Evolutionary conservation across 2,113 vertebrate species (phyloP), one percentile per base, ranked within the genome.

Genomic region (Salvelinus fontinalis): DNA sequence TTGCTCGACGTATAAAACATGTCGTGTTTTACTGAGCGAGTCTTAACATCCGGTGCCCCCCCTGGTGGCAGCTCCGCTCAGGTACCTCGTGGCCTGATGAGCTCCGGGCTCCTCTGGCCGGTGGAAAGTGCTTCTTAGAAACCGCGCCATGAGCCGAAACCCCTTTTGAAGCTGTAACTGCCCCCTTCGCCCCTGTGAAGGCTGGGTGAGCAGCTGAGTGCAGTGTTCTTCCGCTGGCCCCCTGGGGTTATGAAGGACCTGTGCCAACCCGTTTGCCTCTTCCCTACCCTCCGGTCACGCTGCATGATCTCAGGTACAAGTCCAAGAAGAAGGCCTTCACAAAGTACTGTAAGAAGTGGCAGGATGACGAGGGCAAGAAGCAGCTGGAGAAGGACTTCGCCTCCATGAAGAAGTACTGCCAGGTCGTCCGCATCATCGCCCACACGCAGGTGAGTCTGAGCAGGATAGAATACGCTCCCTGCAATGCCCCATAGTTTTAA

Each of bases 311-410:
- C 94, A 99, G 98, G 98, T 98, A 97, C 92, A 99, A 99, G 77
- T 99, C 97, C 79, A 99, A 99, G 94, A 99, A 99, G 96, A 99
- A 99, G 97, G 98, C 98, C 62, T 99, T 98, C 90, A 99, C 97
- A 71, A 99, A 99, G 11, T 99, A 99, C 90, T 97, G 97, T 91
- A 99, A 99, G 94, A 99, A 98, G 77, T 99, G 98, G 98, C 97
- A 99, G 91, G 97, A 99, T 75, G 97, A 99, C 0, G 97, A 98
- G 0, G 97, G 98, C 91, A 99, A 99, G 94, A 98, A 98, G 81
- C 97, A 99, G 88, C 87, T 99, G 92, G 97, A 99, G 89, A 99
- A 97, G 80, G 97, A 99, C 93, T 97, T 99, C 77, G 89, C 71
- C 57, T 90, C 97, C 88, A 99, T 99, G 97, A 99, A 98, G 94